A percentile compares a stretch with the other conserved stretches of the same genome.
Conservation (phyloP, 2,888 invertebrate species). For the Pterobdella sp. region DNA sequence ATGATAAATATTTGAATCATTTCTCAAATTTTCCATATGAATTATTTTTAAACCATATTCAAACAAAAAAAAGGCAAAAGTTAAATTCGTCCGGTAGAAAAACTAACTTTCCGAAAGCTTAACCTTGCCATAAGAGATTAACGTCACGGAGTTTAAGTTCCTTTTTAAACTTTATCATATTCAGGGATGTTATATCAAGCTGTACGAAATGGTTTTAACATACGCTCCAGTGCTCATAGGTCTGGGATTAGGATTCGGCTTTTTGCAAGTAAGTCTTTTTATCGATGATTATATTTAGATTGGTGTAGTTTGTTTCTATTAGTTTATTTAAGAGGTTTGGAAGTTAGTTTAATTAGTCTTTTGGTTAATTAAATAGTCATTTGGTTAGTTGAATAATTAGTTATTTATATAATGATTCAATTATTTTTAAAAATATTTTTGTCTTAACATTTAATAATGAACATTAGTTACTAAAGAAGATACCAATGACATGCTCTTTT, state of each 20-base stretch:
- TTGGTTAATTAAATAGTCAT: neutral
- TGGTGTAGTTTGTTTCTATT: neutral
- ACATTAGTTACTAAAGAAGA: neutral
- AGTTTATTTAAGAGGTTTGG: no score
- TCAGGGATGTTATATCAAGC: constrained; percentile 23
- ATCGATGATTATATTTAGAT: neutral
- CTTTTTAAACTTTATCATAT: neutral
- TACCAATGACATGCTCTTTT: neutral
- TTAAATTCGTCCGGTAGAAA: no score
- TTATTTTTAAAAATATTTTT: neutral
- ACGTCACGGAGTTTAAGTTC: no score
- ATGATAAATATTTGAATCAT: neutral
- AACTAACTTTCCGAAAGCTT: no score
- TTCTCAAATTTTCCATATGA: no score
- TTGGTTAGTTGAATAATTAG: constrained; percentile 1
- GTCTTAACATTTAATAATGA: neutral
- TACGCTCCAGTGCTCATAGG: constrained; percentile 30
- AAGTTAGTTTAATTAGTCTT: no score
- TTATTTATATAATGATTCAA: neutral
- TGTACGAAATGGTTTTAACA: constrained; percentile 13
- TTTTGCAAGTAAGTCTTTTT: constrained; percentile 22
- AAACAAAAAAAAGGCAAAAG: no score
- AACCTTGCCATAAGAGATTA: no score
- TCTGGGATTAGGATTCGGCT: constrained; percentile 29
- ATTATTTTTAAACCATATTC: no score